Evolutionary conservation across 2,888 invertebrate species (phyloP).

Genomic region (Eristalis arbustorum): DNA sequence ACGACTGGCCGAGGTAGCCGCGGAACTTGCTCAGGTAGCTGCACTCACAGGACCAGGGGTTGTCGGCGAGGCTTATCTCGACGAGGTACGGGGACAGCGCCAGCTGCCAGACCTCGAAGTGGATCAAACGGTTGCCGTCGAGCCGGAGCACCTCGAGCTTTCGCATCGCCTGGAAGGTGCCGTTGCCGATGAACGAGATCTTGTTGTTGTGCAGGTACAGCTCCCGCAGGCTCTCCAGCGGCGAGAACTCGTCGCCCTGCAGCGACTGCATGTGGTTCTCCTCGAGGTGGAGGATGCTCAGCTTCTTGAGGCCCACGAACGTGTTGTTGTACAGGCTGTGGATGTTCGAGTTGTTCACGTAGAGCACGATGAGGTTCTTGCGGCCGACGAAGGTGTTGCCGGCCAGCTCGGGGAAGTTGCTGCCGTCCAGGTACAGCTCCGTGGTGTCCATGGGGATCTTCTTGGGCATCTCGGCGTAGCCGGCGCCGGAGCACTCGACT

Average conservation of each 20-base stretch:
- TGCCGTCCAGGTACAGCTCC: constrained; percentile 95
- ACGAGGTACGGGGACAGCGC: constrained; percentile 91
- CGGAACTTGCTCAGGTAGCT: constrained; percentile 89
- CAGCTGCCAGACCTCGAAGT: constrained; percentile 93
- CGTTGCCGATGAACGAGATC: constrained; percentile 90
- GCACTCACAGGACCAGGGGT: constrained; percentile 96
- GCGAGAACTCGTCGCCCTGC: constrained; percentile 90
- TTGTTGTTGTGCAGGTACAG: constrained; percentile 93
- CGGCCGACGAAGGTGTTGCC: constrained; percentile 95
- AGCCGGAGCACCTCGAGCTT: constrained; percentile 91
- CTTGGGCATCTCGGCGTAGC: constrained; percentile 90
- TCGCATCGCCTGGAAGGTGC: constrained; percentile 90
- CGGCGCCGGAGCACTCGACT: constrained; percentile 92
- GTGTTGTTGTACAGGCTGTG: constrained; percentile 93
- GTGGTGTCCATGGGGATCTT: constrained; percentile 97
- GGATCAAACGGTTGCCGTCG: constrained; percentile 90
- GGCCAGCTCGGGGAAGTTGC: constrained; percentile 91
- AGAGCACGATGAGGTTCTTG: constrained; percentile 92
- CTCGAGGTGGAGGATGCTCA: constrained; percentile 91
- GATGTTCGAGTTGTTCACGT: constrained; percentile 93
- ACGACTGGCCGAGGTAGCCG: constrained; percentile 89
- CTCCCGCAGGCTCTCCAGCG: constrained; percentile 90
- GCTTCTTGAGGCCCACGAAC: constrained; percentile 91
- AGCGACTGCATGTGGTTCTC: constrained; percentile 90
- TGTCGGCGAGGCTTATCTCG: constrained; percentile 91